These are phyloP conservation scores for Protomyctophum bolini DNA, from an alignment of 2,113 vertebrate genomes.

Conservation along the genomic window DNA sequence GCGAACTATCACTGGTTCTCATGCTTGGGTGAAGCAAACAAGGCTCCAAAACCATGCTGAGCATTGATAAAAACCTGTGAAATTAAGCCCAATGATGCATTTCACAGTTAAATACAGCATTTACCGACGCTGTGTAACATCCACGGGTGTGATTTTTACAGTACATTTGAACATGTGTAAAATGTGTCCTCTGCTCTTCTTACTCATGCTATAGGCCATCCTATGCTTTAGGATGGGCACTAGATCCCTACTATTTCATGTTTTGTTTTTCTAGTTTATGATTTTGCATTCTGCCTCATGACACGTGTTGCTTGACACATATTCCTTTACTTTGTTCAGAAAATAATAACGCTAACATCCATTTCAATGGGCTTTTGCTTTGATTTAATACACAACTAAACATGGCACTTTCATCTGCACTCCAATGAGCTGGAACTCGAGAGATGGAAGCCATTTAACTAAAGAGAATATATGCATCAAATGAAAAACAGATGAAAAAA, in stretches of 20 bases:
- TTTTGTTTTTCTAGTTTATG: conserved; percentile 34
- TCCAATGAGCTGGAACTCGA: conserved; percentile 61
- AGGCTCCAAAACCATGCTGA: not conserved
- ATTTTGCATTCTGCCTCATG: conserved; percentile 42
- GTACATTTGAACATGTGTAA: no score
- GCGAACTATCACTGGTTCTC: not conserved
- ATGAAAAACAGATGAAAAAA: conserved; percentile 79
- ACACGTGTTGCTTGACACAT: conserved; percentile 7
- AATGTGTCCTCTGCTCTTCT: no score
- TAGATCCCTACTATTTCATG: no score
- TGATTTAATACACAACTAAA: conserved; percentile 61
- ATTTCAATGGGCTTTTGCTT: conserved; percentile 57
- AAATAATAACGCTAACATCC: conserved; percentile 40
- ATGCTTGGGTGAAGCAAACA: not conserved
- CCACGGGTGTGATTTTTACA: not conserved
- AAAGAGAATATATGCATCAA: conserved; percentile 86
- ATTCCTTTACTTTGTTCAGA: conserved; percentile 45
- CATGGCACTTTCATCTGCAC: conserved; percentile 63
- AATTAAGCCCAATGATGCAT: conserved; percentile 22
- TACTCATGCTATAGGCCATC: no score
- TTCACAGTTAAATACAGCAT: conserved; percentile 25
- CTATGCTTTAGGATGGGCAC: no score
- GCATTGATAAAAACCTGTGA: not conserved
- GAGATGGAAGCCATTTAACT: conserved; percentile 69
- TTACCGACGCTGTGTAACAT: not conserved